Conservation (phyloP, 2,113 vertebrate species). For the Ptilorrhoa leucosticta region DNA sequence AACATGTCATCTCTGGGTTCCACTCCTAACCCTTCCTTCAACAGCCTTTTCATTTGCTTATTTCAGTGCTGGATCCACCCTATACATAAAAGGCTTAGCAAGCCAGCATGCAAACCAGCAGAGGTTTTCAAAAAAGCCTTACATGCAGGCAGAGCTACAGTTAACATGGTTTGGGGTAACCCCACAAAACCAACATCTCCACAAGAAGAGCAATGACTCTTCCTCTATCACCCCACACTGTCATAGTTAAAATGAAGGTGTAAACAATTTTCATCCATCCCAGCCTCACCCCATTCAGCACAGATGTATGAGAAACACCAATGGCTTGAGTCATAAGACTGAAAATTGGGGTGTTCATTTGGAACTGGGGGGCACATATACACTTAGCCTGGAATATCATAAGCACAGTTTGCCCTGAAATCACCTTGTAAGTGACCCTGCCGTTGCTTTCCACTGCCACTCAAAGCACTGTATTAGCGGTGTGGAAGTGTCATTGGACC, state of each 20-base stretch:
- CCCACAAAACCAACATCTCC: background rate
- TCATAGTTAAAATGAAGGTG: background rate
- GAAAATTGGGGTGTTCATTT: background rate
- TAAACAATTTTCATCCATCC: background rate
- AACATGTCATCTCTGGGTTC: background rate
- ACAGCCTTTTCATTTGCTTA: slow-evolving; percentile 18
- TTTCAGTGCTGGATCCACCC: background rate
- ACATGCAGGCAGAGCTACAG: background rate
- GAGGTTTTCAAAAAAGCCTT: background rate
- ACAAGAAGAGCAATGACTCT: background rate
- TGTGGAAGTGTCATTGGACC: background rate
- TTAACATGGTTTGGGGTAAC: background rate
- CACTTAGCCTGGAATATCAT: background rate
- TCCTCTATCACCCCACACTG: background rate
- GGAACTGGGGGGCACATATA: background rate
- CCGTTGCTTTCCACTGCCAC: background rate
- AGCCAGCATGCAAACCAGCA: background rate
- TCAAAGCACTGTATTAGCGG: background rate
- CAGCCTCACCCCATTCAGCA: background rate
- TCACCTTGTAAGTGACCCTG: background rate
- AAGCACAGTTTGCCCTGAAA: background rate
- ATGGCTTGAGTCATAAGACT: background rate
- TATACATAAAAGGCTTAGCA: background rate
- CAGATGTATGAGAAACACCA: background rate
- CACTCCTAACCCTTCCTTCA: background rate